phyloP scores from a whole-genome alignment of 2,888 invertebrate genomes.

The Icerya purchasi region DNA sequence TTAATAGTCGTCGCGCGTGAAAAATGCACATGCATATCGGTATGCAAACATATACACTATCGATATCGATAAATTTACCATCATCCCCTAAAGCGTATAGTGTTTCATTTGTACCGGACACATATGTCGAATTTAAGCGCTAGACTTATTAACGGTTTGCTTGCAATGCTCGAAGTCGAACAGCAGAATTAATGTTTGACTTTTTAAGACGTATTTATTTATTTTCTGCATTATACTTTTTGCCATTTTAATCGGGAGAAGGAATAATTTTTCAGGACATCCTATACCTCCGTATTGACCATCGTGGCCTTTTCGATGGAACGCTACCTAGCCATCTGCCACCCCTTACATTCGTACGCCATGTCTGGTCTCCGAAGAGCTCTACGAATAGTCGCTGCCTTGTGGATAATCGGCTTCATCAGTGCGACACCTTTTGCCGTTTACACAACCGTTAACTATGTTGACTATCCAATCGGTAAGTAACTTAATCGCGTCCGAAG shows the following conservation, averaged over 20 bases:
- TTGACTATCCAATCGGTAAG: constrained; percentile 44
- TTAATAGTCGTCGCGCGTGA: no score
- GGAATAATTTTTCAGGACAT: constrained; percentile 40
- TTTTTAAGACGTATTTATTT: background rate
- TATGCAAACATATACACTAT: no score
- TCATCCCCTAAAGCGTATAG: no score
- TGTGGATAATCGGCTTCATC: constrained; percentile 55
- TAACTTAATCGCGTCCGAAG: no score
- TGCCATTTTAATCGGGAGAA: background rate
- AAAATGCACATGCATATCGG: no score
- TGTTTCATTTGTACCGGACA: no score
- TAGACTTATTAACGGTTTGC: no score
- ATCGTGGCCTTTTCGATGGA: constrained; percentile 83
- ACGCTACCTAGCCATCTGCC: constrained; percentile 75
- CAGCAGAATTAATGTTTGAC: background rate
- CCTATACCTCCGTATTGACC: constrained; percentile 74
- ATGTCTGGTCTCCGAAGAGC: constrained; percentile 69
- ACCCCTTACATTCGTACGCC: constrained; percentile 59
- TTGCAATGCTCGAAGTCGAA: background rate
- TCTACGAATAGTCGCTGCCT: constrained; percentile 46
- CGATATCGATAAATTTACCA: no score
- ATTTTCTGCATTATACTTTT: background rate
- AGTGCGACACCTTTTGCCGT: constrained; percentile 57
- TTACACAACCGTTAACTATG: constrained; percentile 49
- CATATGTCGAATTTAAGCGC: no score